Percentiles rank a stretch among this genome's conserved stretches.
Evolutionary conservation across 2,113 vertebrate genomes (phyloP).

Genomic region (Osmerus mordax): DNA sequence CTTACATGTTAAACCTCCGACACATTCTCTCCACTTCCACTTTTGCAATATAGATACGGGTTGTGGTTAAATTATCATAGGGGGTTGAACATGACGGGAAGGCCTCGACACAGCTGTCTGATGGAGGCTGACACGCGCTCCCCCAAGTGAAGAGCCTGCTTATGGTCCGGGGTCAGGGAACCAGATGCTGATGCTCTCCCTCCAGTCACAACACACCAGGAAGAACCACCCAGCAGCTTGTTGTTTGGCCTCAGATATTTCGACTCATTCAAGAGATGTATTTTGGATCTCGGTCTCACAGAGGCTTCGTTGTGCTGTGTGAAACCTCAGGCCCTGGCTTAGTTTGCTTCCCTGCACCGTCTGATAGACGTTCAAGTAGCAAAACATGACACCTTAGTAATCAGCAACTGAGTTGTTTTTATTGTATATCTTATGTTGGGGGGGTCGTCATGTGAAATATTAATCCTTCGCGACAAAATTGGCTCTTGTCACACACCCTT

Average conservation of each 20-base stretch:
- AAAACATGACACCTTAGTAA: too few species aligned
- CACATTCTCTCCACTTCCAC: conserved; percentile 29
- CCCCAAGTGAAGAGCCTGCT: conserved; percentile 17
- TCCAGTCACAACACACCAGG: conserved; percentile 20
- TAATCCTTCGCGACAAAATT: not conserved
- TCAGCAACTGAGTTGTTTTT: too few species aligned
- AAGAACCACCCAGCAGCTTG: too few species aligned
- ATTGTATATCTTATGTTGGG: too few species aligned
- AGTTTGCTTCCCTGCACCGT: too few species aligned
- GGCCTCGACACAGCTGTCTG: conserved; percentile 23
- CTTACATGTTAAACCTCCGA: conserved; percentile 51
- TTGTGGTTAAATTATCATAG: conserved; percentile 39
- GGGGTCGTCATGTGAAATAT: conserved; percentile 3
- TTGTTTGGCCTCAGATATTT: too few species aligned
- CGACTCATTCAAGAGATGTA: too few species aligned
- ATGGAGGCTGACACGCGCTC: conserved; percentile 29
- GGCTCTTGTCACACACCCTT: not conserved
- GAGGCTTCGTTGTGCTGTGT: conserved; percentile 14
- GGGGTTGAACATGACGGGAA: not conserved
- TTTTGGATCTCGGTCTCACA: not conserved
- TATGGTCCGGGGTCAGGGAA: conserved; percentile 2
- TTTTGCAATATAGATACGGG: conserved; percentile 40
- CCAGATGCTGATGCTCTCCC: conserved; percentile 27
- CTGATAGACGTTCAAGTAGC: too few species aligned
- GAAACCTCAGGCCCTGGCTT: not conserved